phyloP scores from a whole-genome alignment of 2,113 vertebrate genomes.

The Prunella himalayana region DNA sequence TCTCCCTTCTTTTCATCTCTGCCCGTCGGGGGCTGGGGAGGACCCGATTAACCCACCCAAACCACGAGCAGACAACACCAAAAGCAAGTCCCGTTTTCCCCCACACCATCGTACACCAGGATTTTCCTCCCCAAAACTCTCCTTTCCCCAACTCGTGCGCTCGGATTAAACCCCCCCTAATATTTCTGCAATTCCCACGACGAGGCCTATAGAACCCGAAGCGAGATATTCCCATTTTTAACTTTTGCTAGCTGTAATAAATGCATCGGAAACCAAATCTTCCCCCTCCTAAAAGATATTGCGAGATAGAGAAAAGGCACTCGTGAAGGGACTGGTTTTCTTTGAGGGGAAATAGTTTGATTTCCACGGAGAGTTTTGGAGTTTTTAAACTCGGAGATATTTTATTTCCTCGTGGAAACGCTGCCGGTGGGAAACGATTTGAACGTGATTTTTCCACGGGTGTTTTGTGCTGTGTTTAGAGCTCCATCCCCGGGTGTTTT shows the following conservation, averaged over 20 bases:
- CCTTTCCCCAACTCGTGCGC: background rate
- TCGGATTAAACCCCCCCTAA: background rate
- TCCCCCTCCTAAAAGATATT: background rate
- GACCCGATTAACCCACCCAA: background rate
- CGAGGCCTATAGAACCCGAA: background rate
- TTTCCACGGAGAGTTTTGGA: background rate
- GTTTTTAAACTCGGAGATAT: fast-evolving
- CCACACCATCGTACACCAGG: background rate
- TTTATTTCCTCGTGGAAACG: background rate
- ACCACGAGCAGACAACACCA: background rate
- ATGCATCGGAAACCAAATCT: background rate
- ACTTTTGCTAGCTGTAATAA: background rate
- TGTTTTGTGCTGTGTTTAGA: background rate
- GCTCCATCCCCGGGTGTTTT: background rate
- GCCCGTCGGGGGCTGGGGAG: background rate
- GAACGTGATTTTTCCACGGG: background rate
- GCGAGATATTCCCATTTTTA: background rate
- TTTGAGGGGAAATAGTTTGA: background rate
- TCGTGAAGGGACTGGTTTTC: background rate
- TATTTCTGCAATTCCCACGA: background rate
- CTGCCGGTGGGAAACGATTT: background rate
- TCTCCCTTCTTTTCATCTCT: background rate
- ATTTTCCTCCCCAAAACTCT: background rate
- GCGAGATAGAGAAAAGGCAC: fast-evolving
- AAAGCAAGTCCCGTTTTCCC: background rate